Evolutionary conservation across 1,140 invertebrate genomes (phyloP).

Genomic region (Arctopsyche grandis): DNA sequence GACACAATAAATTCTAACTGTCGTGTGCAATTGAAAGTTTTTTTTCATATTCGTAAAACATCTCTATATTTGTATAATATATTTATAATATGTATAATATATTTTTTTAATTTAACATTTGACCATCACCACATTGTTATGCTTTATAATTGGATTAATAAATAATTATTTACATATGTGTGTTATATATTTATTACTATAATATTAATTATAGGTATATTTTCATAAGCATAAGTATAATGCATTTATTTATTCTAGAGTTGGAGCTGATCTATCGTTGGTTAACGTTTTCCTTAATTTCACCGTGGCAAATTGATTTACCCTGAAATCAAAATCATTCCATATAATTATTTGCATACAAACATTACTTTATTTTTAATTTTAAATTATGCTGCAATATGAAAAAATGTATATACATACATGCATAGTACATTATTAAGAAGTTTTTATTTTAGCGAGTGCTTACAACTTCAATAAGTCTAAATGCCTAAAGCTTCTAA

Average conservation of each 20-base stretch:
- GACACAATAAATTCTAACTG: neutral
- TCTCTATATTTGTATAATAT: slow-evolving; percentile 14
- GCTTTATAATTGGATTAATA: neutral
- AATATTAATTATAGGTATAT: slow-evolving; percentile 33
- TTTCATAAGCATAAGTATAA: neutral
- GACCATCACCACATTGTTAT: slow-evolving; percentile 38
- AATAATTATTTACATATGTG: neutral
- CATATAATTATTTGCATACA: slow-evolving; percentile 39
- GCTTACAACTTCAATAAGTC: slow-evolving; percentile 19
- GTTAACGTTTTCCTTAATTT: slow-evolving; percentile 87
- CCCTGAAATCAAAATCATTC: slow-evolving; percentile 69
- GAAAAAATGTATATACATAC: neutral
- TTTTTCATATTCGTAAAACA: neutral
- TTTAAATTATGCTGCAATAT: too few relatives aligned
- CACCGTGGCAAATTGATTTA: slow-evolving; percentile 85
- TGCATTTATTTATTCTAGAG: slow-evolving; percentile 67
- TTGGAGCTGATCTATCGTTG: slow-evolving; percentile 83
- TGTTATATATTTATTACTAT: neutral
- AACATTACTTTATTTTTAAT: too few relatives aligned
- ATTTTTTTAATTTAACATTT: slow-evolving; percentile 15
- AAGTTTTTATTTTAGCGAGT: slow-evolving; percentile 4
- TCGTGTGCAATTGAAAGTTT: neutral
- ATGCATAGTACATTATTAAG: neutral
- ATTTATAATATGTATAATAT: slow-evolving; percentile 5
- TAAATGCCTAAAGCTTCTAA: slow-evolving; percentile 5